Base-by-base conservation (phyloP, 2,888 invertebrate genomes). In the Dascillus cervinus region DNA sequence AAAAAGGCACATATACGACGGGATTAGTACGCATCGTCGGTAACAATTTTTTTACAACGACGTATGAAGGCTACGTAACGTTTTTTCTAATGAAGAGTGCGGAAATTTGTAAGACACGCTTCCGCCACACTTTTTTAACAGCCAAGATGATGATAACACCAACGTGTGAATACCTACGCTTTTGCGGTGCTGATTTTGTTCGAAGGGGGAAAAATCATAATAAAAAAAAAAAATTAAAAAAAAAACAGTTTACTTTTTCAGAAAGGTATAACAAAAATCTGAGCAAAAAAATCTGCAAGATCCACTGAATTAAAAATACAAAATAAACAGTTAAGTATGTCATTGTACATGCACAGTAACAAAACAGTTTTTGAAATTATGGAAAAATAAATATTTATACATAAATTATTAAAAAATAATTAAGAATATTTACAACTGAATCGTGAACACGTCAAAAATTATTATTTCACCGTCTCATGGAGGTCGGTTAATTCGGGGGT, bases 261-360 rank as follows among this genome's bases (percentile, higher is more conserved):
- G 43, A 32, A 33, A 31, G 40, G 32, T 35, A 41, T 41, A 46
- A 41, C 43, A 44, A 44, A 46, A 37, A 29, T 34, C 35, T 43
- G 43, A 41, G 41, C 41, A 43, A 43, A 38, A 33, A 32, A 41
- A 41, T 38, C 39, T 35, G 46, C 52, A 54, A 53, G 48, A 56
- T 50, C 53, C 53, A 52, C 47, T 47, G 50, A 56, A 53, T 54
- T 50, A 43, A 53, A 35, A 54, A 53, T 56, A 56, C 47, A 52
- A 52, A 53, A 54, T 55, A 48, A 57, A 57, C 53, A 56, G 55
- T 52, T 55, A 56, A 57, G 54, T 52, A 52, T 56, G 47, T 53
- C 50, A 59, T 60, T 59, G 58, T 58, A 58, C 58, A 58, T 52
- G 56, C 57, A 53, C 34, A 33, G 31, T 39, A 49, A 46, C 52